These are phyloP conservation scores for Thinocorus orbignyianus DNA, from an alignment of 2,113 vertebrate genomes.

Conservation along the genomic window DNA sequence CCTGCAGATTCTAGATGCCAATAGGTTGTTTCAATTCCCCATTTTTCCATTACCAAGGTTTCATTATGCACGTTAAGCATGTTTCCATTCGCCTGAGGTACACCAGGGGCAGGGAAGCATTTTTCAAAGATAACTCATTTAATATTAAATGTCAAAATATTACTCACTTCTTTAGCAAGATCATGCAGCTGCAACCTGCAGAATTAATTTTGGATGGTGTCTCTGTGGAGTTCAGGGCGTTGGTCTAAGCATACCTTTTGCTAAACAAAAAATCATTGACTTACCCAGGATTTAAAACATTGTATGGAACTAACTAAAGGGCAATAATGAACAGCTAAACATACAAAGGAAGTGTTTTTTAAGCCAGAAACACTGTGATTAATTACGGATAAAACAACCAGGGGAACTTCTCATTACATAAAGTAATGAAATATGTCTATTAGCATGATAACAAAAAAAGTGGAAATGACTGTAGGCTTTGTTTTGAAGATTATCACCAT, in stretches of 20 bases:
- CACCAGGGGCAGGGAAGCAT: conserved; percentile 74
- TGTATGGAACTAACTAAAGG: conserved; percentile 35
- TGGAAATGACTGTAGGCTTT: conserved; percentile 29
- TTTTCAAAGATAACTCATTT: conserved; percentile 79
- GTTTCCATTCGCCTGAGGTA: conserved; percentile 76
- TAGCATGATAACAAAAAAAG: conserved; percentile 25
- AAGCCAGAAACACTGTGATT: conserved; percentile 61
- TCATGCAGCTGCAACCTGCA: conserved; percentile 73
- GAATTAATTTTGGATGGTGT: conserved; percentile 72
- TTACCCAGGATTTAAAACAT: conserved; percentile 51
- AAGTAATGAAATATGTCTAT: conserved; percentile 28
- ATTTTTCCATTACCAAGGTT: conserved; percentile 76
- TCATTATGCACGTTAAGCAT: conserved; percentile 72
- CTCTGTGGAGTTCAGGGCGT: conserved; percentile 67
- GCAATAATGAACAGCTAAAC: conserved; percentile 63
- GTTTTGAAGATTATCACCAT: conserved; percentile 45
- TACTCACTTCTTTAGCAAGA: conserved; percentile 76
- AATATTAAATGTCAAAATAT: conserved; percentile 80
- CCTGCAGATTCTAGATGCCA: conserved; percentile 46
- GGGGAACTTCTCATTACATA: conserved; percentile 49
- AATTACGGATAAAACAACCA: conserved; percentile 66
- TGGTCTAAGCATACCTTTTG: conserved; percentile 65
- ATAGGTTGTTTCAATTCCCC: conserved; percentile 52
- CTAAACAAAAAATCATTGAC: conserved; percentile 61
- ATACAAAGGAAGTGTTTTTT: conserved; percentile 55